phyloP scores from a whole-genome alignment of 2,888 invertebrate species.

The Phytoseiulus persimilis region DNA sequence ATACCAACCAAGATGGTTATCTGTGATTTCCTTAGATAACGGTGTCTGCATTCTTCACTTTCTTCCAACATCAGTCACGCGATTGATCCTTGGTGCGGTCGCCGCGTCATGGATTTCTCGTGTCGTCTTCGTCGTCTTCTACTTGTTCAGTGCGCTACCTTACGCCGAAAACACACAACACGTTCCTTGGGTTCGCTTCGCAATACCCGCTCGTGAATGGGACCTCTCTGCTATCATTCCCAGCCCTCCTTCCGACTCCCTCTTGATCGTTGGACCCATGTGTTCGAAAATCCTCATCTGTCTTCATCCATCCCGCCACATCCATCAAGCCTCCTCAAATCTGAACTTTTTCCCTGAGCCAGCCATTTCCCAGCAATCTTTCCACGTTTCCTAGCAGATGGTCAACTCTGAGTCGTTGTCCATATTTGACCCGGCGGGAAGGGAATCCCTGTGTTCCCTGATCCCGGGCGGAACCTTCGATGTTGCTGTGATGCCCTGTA shows the following conservation, averaged over 20 bases:
- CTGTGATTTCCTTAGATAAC: not conserved
- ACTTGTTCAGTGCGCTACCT: not conserved
- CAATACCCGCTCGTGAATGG: not conserved
- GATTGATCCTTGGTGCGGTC: not conserved
- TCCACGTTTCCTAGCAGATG: not conserved
- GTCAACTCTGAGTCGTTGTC: not conserved
- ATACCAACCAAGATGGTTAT: not conserved
- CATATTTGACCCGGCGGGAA: not conserved
- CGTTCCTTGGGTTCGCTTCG: not conserved
- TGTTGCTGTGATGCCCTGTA: not conserved
- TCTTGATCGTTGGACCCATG: not conserved
- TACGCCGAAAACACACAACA: not conserved
- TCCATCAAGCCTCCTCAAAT: not conserved
- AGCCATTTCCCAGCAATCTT: not conserved
- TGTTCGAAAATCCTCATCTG: not conserved
- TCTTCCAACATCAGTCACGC: not conserved
- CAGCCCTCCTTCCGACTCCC: not conserved
- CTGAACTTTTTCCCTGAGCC: not conserved
- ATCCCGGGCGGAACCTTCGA: not conserved
- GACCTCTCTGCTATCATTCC: not conserved
- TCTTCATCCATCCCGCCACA: not conserved
- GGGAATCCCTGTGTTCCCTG: not conserved
- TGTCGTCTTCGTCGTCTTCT: not conserved
- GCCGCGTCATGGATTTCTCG: not conserved
- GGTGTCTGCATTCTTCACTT: not conserved